Percentiles rank a stretch among this genome's conserved stretches.
Evolutionary conservation across 2,113 vertebrate genomes (phyloP).

Genomic region (Leucosticte australis): DNA sequence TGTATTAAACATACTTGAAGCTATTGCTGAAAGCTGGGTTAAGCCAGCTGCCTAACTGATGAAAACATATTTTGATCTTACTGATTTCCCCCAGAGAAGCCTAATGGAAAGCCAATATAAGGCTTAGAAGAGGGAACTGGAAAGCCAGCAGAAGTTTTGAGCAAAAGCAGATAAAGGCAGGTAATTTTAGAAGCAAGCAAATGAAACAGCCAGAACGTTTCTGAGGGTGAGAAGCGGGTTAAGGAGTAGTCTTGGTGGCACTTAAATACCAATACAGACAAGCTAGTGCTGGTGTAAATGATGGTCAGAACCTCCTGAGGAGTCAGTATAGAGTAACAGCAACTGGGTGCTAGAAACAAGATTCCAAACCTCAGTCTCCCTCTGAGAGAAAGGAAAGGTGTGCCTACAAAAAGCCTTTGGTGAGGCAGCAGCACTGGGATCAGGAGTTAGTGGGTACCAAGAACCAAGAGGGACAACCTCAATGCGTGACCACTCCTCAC

Average conservation of each 20-base stretch:
- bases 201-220: constrained; percentile 47
- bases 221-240: not conserved
- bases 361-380: not conserved
- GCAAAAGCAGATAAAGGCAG: constrained; percentile 47
- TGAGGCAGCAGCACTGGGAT: not conserved
- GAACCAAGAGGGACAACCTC: not conserved
- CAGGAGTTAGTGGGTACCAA: not conserved
- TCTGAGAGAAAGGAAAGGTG: not conserved
- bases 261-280: not conserved
- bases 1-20: constrained; percentile 27
- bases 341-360: not conserved
- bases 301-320: not conserved
- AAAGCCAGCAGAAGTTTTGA: constrained; percentile 55
- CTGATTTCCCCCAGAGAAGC: not conserved
- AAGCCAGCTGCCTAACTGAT: constrained; percentile 35
- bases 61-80: not conserved
- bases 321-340: not conserved
- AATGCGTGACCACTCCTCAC: not conserved
- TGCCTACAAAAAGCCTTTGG: not conserved
- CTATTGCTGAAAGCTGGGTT: not conserved
- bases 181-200: constrained; percentile 55
- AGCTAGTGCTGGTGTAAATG: not conserved
- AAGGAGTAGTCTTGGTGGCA: not conserved
- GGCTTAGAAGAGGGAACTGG: constrained; percentile 7
- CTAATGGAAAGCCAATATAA: constrained; percentile 22